These are phyloP conservation scores for Pseudonaja textilis DNA, from an alignment of 2,113 vertebrate species.

Conservation along the genomic window DNA sequence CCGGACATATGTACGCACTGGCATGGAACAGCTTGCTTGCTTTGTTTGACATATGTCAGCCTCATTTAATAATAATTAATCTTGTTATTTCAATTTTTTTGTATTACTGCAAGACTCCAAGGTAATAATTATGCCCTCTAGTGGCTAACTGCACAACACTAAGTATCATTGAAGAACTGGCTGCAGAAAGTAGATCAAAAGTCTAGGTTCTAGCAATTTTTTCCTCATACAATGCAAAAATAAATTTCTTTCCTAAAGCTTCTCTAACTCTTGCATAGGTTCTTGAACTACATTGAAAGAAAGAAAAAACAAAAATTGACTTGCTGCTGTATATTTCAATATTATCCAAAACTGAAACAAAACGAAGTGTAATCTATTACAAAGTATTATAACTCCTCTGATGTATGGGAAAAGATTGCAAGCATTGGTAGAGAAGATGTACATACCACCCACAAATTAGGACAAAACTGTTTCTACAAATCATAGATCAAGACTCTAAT, in stretches of 20 bases:
- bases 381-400: neutral
- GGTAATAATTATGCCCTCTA: constrained; percentile 53
- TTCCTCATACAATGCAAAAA: neutral
- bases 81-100: constrained; percentile 48
- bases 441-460: neutral
- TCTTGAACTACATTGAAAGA: neutral
- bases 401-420: neutral
- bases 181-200: neutral
- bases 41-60: constrained; percentile 64
- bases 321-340: neutral
- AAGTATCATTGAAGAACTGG: neutral
- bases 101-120: constrained; percentile 1
- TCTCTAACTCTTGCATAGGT: neutral
- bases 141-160: constrained; percentile 40
- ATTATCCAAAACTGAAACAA: neutral
- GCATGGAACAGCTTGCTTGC: constrained; percentile 56
- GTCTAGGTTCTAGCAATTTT: neutral
- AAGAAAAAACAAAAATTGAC: neutral
- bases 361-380: neutral
- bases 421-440: neutral
- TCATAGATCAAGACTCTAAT: neutral
- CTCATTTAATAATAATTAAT: constrained; percentile 67
- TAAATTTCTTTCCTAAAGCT: neutral
- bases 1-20: constrained; percentile 60
- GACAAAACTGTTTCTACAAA: neutral